phyloP scores from a whole-genome alignment of 53 echinoderm and acorn worm genomes.

The Paracentrotus lividus region DNA sequence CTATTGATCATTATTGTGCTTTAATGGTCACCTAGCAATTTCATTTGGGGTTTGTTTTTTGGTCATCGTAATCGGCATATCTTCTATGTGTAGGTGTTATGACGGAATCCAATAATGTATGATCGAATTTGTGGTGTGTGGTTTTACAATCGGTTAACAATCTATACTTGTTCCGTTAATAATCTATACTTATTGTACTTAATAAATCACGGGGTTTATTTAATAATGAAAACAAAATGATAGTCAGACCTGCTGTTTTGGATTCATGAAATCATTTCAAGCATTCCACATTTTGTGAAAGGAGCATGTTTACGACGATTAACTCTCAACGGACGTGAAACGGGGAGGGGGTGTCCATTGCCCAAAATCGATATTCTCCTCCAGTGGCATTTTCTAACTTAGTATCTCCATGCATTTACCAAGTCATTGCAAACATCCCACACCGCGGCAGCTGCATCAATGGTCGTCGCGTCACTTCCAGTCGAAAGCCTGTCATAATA shows the following conservation, averaged over 20 bases:
- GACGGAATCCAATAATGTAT: too few relatives aligned
- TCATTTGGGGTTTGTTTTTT: too few relatives aligned
- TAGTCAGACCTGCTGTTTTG: neutral
- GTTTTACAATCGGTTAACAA: too few relatives aligned
- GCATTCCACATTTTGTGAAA: neutral
- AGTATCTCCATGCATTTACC: too few relatives aligned
- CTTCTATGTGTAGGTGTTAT: too few relatives aligned
- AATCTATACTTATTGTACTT: too few relatives aligned
- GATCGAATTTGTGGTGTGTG: too few relatives aligned
- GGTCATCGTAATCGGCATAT: too few relatives aligned
- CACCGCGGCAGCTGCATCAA: conserved; percentile 21
- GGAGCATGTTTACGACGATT: conserved; percentile 33
- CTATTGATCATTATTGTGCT: too few relatives aligned
- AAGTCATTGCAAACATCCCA: conserved; percentile 11
- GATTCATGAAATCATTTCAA: neutral
- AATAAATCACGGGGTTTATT: too few relatives aligned
- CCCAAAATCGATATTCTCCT: conserved; percentile 14
- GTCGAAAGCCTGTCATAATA: neutral
- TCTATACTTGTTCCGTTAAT: too few relatives aligned
- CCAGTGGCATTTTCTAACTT: conserved; percentile 10
- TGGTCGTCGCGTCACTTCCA: neutral
- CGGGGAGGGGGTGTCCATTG: conserved; percentile 39
- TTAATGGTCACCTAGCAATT: too few relatives aligned
- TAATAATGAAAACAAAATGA: neutral
- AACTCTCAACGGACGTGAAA: neutral